Evolutionary conservation across 2,113 vertebrate species (phyloP), one percentile per base, ranked within the genome.

Genomic region (Epinephelus lanceolatus): DNA sequence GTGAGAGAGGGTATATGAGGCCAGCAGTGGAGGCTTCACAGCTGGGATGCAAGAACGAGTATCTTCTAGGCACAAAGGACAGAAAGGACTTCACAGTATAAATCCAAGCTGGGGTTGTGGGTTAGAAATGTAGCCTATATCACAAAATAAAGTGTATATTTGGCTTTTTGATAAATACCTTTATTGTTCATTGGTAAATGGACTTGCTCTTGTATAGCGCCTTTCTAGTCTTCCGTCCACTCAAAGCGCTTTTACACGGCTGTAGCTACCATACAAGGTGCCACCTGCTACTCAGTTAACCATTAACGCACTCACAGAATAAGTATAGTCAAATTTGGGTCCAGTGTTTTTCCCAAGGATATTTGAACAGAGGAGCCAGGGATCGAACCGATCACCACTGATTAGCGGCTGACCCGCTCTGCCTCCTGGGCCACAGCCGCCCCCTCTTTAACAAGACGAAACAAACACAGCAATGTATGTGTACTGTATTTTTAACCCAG

Each of bases 401-500:
- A 37, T 45, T 45, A 45, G 10, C 11, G 3, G 42, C 1, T 12
- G 42, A 45, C 42, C 42, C 42, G 0, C 42, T 45, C 42, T 11
- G 11, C 42, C 42, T 45, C 42, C 42, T 45, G 42, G 9, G 42
- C 42, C 42, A 45, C 42, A 45, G 11, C 42, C 42, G 42, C 11
- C 42, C 42, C 42, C 42, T 45, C 42, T 45, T 45, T 61, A 23
- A 75, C 15, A 9, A 67, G 51, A 76, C 14, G 37, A 68, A 83
- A 51, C n/a, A 55, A 14, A 21, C 51, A 67, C 45, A 56, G 21
- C 11, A 47, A 14, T 53, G 23, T 59, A 1, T 77, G 10, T 37
- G 40, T 19, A 10, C 25, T 81, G 15, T 83, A 81, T 79, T 87
- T 83, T 76, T 33, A 73, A 74, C 27, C 14, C 21, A 67, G 25